These are phyloP conservation scores for Zootermopsis nevadensis DNA, from an alignment of 2,888 invertebrate species.

Conservation along the genomic window DNA sequence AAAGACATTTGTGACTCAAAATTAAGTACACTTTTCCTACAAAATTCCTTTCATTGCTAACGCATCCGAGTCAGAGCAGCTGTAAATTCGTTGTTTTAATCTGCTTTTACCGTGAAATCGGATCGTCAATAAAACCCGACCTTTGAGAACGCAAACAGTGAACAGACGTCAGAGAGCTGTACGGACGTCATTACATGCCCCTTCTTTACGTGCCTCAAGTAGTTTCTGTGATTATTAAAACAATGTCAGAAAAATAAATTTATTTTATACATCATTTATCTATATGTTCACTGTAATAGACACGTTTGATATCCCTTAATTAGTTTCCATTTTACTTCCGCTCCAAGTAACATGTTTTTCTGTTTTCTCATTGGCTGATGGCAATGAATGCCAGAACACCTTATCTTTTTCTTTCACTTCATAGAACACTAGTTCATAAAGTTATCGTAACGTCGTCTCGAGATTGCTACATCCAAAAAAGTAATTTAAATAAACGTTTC, in stretches of 20 bases:
- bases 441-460: background rate
- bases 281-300: conserved; percentile 18
- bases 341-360: background rate
- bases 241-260: background rate
- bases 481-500: background rate
- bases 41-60: too few species aligned
- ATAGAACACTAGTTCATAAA: background rate
- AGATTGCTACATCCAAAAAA: background rate
- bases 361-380: background rate
- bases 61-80: too few species aligned
- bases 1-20: too few species aligned
- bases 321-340: conserved; percentile 30
- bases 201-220: background rate
- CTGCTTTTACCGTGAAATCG: too few species aligned
- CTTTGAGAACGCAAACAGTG: too few species aligned
- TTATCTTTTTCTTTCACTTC: conserved; percentile 25
- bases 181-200: too few species aligned
- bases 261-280: conserved; percentile 13
- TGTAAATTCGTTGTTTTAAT: too few species aligned
- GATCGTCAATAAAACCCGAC: too few species aligned
- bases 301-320: conserved; percentile 27
- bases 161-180: too few species aligned
- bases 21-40: too few species aligned
- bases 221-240: background rate
- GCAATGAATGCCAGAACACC: background rate